Evolutionary conservation across 2,888 invertebrate genomes (phyloP), one percentile per base, ranked within the genome.

Genomic region (Leptinotarsa juncta): DNA sequence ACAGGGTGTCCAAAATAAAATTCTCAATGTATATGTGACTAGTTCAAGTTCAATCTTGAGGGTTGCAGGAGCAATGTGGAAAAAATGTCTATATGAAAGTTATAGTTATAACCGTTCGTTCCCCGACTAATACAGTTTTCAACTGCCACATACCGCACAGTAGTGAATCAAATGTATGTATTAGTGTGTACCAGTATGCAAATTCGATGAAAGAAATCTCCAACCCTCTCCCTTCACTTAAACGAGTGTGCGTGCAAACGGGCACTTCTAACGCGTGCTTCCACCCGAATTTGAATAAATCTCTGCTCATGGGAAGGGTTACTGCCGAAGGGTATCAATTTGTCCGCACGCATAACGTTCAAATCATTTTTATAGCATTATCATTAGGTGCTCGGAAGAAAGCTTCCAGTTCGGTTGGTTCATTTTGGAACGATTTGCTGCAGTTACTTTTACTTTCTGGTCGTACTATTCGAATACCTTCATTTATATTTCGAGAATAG

Each of bases 121-220:
- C 32, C 42, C 42, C 3, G 10, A 62, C 42, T 62, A 62, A 32
- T 14, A 16, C 42, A 62, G 62, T 51, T 32, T 23, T 51, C 16
- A 23, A 67, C 67, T 49, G 14, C 32, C 53, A 55, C 55, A 55
- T 42, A 55, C 71, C 60, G 67, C 53, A 42, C 71, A 65, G 53
- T 55, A 20, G 70, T 70, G 26, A 70, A 72, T 75, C 67, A 73
- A 73, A 55, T 51, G 20, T 32, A 20, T 65, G 76, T 62, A 73
- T 71, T 73, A 62, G 51, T 65, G 66, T 66, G 60, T 72, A 70
- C 70, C 57, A 73, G 70, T 76, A 76, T 76, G 76, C 73, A 76
- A 76, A 76, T 76, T 68, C 23, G 42, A 16, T 73, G 67, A 68
- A 76, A 76, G 71, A 65, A 72, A 76, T 50, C 49, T 67, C 32